Conservation (phyloP, 2,888 invertebrate genomes). For the Epiblema foenella region DNA sequence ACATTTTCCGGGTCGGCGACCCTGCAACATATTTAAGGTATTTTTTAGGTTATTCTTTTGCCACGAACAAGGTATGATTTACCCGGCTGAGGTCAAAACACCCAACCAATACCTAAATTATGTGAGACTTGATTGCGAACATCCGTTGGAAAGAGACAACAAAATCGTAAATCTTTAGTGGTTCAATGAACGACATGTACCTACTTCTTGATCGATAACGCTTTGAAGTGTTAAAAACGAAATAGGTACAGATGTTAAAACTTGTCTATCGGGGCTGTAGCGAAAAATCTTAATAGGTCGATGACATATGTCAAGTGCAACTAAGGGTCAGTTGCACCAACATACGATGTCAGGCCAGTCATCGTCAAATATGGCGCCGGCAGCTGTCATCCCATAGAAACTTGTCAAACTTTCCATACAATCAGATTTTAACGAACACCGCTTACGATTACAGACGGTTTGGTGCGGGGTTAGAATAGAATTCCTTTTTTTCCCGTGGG, state of each 20-base stretch:
- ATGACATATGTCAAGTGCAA: too few relatives aligned
- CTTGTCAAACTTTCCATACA: too few relatives aligned
- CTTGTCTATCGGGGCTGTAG: too few relatives aligned
- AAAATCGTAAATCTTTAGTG: constrained; percentile 22
- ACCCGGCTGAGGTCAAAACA: constrained; percentile 62
- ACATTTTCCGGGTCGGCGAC: constrained; percentile 58
- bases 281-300: too few relatives aligned
- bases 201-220: background rate
- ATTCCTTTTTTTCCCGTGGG: too few relatives aligned
- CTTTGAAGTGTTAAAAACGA: background rate
- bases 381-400: too few relatives aligned
- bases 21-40: constrained; percentile 27
- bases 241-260: background rate
- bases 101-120: constrained; percentile 52
- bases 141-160: constrained; percentile 18
- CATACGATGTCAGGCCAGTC: too few relatives aligned
- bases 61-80: constrained; percentile 61
- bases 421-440: too few relatives aligned
- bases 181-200: background rate
- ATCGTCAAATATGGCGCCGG: too few relatives aligned
- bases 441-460: too few relatives aligned
- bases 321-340: too few relatives aligned
- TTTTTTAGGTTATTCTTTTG: constrained; percentile 55
- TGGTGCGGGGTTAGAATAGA: too few relatives aligned
- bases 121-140: constrained; percentile 46